Conservation (phyloP, 2,888 invertebrate genomes). For the Aphrophora alni region DNA sequence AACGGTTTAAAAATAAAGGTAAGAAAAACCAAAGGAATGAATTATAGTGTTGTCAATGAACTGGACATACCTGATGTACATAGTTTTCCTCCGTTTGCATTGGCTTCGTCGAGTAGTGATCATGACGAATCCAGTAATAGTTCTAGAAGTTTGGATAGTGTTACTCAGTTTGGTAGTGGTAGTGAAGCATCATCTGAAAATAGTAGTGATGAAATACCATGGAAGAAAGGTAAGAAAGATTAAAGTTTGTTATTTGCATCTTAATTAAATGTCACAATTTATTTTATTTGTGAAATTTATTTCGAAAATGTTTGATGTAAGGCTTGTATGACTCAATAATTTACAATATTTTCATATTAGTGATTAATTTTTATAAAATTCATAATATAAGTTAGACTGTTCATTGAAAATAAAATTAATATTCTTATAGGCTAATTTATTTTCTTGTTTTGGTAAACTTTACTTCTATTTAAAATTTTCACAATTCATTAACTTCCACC, state of each 20-base stretch:
- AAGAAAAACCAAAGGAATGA: not conserved
- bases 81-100: not conserved
- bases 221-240: not conserved
- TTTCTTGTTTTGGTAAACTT: too few relatives aligned
- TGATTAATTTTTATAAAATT: too few relatives aligned
- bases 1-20: not conserved
- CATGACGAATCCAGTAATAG: not conserved
- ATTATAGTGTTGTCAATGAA: not conserved
- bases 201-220: not conserved
- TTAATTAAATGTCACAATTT: too few relatives aligned
- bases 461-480: too few relatives aligned
- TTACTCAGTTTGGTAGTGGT: not conserved
- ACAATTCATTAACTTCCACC: too few relatives aligned
- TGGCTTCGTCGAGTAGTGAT: not conserved
- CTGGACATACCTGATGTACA: not conserved
- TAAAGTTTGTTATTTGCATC: not conserved
- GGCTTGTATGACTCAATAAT: too few relatives aligned
- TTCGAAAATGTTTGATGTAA: too few relatives aligned
- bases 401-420: too few relatives aligned
- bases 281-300: too few relatives aligned
- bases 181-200: not conserved
- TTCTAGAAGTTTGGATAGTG: not conserved
- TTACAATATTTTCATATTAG: too few relatives aligned
- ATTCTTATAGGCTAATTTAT: too few relatives aligned
- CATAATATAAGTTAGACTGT: too few relatives aligned